Conservation (phyloP, 2,888 invertebrate genomes). For the Linnaemya tessellans region DNA sequence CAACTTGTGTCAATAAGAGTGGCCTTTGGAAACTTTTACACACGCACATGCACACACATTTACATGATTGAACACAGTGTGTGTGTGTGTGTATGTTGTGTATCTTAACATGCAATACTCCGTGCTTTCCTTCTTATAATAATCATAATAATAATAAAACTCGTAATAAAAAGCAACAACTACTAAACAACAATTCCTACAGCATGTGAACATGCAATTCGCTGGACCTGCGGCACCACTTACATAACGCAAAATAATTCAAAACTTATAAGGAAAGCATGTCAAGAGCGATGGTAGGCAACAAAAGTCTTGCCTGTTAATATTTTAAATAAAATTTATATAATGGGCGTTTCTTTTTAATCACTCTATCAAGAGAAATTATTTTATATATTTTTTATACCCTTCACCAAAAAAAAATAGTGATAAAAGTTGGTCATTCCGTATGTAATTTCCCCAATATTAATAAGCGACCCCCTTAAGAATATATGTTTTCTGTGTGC, state of each 20-base stretch:
- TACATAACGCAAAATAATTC: neutral
- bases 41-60: neutral
- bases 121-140: neutral
- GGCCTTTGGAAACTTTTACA: neutral
- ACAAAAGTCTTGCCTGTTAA: too few relatives aligned
- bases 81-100: neutral
- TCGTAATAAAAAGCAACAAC: conserved; percentile 28
- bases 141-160: conserved; percentile 15
- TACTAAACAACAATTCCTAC: conserved; percentile 47
- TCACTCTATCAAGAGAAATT: too few relatives aligned
- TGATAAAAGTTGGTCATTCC: too few relatives aligned
- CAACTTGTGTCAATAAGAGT: conserved; percentile 62
- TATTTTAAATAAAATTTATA: too few relatives aligned
- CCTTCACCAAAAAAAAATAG: too few relatives aligned
- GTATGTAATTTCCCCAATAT: too few relatives aligned
- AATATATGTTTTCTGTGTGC: too few relatives aligned
- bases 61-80: neutral
- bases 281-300: too few relatives aligned
- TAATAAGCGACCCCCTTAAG: too few relatives aligned
- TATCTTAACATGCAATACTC: conserved; percentile 3
- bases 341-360: too few relatives aligned
- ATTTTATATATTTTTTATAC: too few relatives aligned
- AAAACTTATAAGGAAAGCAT: neutral
- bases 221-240: neutral
- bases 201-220: conserved; percentile 65